Base-by-base conservation (phyloP, 2,113 vertebrate genomes). In the Merops nubicus region DNA sequence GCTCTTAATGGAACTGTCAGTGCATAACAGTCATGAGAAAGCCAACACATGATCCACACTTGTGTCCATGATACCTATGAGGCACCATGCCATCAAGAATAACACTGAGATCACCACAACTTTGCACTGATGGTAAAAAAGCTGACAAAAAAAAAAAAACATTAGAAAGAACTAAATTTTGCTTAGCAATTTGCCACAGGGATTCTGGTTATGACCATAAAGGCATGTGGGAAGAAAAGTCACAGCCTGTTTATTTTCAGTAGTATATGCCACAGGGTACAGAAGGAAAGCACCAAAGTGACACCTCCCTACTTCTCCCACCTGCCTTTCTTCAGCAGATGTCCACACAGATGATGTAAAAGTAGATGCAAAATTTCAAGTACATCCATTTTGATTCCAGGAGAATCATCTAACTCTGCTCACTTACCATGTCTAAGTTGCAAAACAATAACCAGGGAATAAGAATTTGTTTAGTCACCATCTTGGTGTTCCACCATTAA, bases 11-110 rank as follows among this genome's bases (percentile, higher is more conserved):
- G 47, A 72, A 47, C 34, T 89, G 62, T 3, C 57, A 82, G 20
- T 1, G 12, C 5, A 0, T 22, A 45, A 56, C 15, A 69, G 26
- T 22, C 3, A 1, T 21, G 62, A 69, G 9, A 31, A 64, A 1
- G 7, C 23, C 56, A 60, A 38, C 20, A 15, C 1, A 2, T 36
- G 28, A 40, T 10, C 48, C 6, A 4, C 19, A 6, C 25, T n/a
- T 8, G 0, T 14, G 28, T 28, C 92, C 34, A 85, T 10, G 25
- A 56, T 17, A 73, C 12, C 53, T 51, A 5, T 8, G 43, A 83
- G 31, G 40, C 25, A 60, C 36, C 48, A 19, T 1, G 3, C 31
- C 53, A 73, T 47, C 17, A 40, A 26, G 26, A 82, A 57, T 15
- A 64, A 25, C 17, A 16, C 48, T 6, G 72, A 56, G 21, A 51